Conservation (phyloP, 1,140 invertebrate species). For the Elysia chlorotica region DNA sequence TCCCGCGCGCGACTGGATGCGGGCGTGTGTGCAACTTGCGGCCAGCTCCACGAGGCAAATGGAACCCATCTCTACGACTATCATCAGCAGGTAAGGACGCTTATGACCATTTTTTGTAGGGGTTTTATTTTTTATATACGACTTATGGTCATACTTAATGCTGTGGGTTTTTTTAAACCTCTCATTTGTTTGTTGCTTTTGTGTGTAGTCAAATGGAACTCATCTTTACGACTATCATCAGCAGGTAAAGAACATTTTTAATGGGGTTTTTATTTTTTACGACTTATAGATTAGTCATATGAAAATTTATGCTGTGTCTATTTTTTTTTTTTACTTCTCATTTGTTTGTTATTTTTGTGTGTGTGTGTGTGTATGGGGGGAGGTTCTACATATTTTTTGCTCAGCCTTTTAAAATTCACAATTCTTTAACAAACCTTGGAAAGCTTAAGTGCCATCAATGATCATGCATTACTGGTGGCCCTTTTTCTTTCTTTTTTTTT, state of each 20-base stretch:
- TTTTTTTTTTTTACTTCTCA: background rate
- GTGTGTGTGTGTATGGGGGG: too few relatives aligned
- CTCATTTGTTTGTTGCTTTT: background rate
- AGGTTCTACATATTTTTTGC: too few relatives aligned
- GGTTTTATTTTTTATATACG: too few relatives aligned
- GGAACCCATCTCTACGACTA: constrained; percentile 67
- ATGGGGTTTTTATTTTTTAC: too few relatives aligned
- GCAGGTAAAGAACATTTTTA: constrained; percentile 17
- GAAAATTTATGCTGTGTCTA: background rate
- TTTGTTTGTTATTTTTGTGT: background rate
- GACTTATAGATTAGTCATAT: too few relatives aligned
- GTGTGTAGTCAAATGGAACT: constrained; percentile 54
- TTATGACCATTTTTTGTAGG: too few relatives aligned
- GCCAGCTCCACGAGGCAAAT: constrained; percentile 62
- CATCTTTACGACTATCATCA: constrained; percentile 66
- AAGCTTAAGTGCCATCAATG: too few relatives aligned
- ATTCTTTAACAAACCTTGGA: too few relatives aligned
- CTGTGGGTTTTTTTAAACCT: background rate
- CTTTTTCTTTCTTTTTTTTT: too few relatives aligned
- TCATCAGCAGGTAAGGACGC: constrained; percentile 43
- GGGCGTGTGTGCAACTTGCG: constrained; percentile 60
- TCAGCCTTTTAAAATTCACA: too few relatives aligned
- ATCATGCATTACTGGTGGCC: too few relatives aligned
- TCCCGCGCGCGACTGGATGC: constrained; percentile 24
- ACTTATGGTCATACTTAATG: too few relatives aligned